These are phyloP conservation scores for Ichneumoninae sp. DNA, from an alignment of 2,888 invertebrate species.

Conservation along the genomic window DNA sequence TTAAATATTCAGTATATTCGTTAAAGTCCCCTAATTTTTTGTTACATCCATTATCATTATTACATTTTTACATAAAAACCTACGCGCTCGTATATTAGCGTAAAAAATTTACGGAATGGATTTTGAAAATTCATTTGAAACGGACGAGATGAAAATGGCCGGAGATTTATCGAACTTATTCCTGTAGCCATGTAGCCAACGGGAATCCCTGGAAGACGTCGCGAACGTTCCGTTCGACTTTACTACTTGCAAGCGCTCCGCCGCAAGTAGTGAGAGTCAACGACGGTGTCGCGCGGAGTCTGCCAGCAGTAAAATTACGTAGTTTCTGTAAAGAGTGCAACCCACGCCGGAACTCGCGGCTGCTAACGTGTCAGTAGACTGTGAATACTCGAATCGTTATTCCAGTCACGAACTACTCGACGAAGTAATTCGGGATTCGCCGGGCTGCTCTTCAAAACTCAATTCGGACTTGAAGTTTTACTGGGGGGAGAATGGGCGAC, in stretches of 20 bases:
- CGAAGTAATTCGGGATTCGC: constrained; percentile 57
- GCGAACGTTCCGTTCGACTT: constrained; percentile 44
- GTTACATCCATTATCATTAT: no score
- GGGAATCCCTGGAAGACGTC: background rate
- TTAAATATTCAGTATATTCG: no score
- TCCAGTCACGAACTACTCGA: constrained; percentile 54
- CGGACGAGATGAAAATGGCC: background rate
- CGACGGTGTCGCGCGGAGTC: constrained; percentile 15
- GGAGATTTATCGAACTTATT: background rate
- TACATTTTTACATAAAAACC: background rate
- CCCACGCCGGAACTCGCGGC: background rate
- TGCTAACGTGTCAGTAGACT: constrained; percentile 3
- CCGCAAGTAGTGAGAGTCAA: constrained; percentile 58
- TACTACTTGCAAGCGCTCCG: constrained; percentile 35
- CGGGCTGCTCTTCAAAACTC: constrained; percentile 53
- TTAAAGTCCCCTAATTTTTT: no score
- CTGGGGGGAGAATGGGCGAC: constrained; percentile 5
- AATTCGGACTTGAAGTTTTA: constrained; percentile 55
- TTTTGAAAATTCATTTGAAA: background rate
- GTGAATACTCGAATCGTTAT: constrained; percentile 40
- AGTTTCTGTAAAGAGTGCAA: background rate
- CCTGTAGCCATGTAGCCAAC: background rate
- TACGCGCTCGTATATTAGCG: background rate
- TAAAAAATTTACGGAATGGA: background rate
- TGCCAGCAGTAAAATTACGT: background rate